phyloP scores from a whole-genome alignment of 2,888 invertebrate genomes.

The Xylota segnis region DNA sequence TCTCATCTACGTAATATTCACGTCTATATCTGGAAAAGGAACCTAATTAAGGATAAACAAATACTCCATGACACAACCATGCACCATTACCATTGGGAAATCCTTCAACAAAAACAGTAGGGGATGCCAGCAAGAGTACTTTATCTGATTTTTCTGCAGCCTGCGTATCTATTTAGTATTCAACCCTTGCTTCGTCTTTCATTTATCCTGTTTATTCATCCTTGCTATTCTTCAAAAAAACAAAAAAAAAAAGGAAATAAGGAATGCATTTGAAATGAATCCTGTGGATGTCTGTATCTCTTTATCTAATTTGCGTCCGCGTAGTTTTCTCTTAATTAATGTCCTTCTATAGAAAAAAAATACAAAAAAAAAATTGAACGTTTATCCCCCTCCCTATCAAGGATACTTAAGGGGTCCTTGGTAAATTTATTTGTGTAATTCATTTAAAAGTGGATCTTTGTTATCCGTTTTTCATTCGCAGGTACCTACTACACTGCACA shows the following conservation, averaged over 20 bases:
- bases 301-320: conserved; percentile 60
- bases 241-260: not conserved
- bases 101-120: not conserved
- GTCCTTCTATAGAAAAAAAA: conserved; percentile 1
- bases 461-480: not conserved
- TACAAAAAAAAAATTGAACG: not conserved
- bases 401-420: not conserved
- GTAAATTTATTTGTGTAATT: conserved; percentile 64
- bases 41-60: conserved; percentile 48
- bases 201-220: conserved; percentile 29
- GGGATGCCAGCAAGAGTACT: not conserved
- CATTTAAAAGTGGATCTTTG: conserved; percentile 30
- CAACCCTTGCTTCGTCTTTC: conserved; percentile 35
- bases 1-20: not conserved
- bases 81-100: not conserved
- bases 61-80: conserved; percentile 12
- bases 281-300: conserved; percentile 55
- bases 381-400: not conserved
- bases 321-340: conserved; percentile 63
- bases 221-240: not conserved
- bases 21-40: conserved; percentile 3
- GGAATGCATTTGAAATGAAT: conserved; percentile 59
- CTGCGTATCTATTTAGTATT: conserved; percentile 38
- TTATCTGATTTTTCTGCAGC: not conserved
- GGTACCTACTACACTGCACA: no score